Evolutionary conservation across 1,140 invertebrate genomes (phyloP).

Genomic region (Nilaparvata lugens): DNA sequence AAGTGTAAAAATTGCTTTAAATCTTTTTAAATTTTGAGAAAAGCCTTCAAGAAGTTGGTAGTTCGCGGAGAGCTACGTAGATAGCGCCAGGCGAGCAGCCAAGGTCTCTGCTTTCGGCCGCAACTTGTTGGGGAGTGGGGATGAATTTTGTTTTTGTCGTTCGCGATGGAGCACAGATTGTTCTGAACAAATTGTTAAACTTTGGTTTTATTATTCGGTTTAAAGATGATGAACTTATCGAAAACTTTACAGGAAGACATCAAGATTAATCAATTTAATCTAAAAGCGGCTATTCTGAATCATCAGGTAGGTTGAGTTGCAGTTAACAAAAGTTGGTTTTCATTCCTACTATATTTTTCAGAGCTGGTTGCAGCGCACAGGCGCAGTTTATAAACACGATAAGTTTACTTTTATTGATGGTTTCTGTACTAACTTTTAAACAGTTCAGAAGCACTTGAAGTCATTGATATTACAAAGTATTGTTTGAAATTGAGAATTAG

Average conservation of each 20-base stretch:
- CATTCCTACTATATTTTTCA: neutral
- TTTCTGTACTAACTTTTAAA: neutral
- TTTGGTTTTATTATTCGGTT: neutral
- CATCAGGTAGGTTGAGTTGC: neutral
- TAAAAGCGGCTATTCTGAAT: neutral
- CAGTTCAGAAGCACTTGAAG: neutral
- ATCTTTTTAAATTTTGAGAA: neutral
- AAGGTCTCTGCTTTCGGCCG: conserved; percentile 1
- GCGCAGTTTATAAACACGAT: conserved; percentile 1
- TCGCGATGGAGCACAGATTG: neutral
- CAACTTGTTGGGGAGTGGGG: conserved; percentile 4
- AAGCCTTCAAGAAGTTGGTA: neutral
- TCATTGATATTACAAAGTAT: too few species aligned
- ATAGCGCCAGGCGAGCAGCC: neutral
- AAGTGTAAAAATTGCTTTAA: too few species aligned
- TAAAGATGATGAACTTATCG: neutral
- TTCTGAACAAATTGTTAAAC: neutral
- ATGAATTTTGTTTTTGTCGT: conserved; percentile 2
- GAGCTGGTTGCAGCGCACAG: neutral
- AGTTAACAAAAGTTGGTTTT: conserved; percentile 5
- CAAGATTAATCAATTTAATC: neutral
- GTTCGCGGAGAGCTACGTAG: neutral
- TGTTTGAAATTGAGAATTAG: too few species aligned
- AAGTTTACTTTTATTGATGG: neutral
- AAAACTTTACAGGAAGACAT: conserved; percentile 1